A percentile compares a stretch with the other conserved stretches of the same genome.
Evolutionary conservation across 2,113 vertebrate genomes (phyloP).

Genomic region (Anolis sagrei): DNA sequence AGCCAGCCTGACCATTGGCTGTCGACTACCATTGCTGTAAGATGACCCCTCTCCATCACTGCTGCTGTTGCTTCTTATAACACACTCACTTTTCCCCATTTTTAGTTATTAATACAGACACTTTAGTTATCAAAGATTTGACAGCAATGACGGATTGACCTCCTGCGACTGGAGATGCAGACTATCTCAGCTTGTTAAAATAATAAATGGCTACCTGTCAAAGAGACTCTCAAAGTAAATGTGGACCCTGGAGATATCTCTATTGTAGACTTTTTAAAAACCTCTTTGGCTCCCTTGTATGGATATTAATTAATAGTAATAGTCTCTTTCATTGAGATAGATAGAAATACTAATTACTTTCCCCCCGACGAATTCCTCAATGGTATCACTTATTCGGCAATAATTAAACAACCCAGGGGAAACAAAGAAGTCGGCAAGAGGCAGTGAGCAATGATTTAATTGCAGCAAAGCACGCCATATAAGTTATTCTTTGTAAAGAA

Average conservation of each 20-base stretch:
- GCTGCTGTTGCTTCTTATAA: slow-evolving; percentile 31
- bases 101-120: slow-evolving; percentile 70
- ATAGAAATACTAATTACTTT: slow-evolving; percentile 75
- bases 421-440: slow-evolving; percentile 61
- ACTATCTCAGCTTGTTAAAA: slow-evolving; percentile 70
- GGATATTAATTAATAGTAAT: slow-evolving; percentile 81
- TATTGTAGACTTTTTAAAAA: slow-evolving; percentile 67
- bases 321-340: slow-evolving; percentile 77
- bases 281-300: slow-evolving; percentile 64
- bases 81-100: slow-evolving; percentile 36
- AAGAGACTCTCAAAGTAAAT: slow-evolving; percentile 67
- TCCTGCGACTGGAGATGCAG: slow-evolving; percentile 59
- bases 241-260: slow-evolving; percentile 72
- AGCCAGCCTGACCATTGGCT: neutral
- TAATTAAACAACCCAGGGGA: slow-evolving; percentile 73
- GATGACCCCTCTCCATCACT: slow-evolving; percentile 40
- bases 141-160: slow-evolving; percentile 68
- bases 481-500: slow-evolving; percentile 19
- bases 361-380: slow-evolving; percentile 70
- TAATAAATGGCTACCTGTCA: slow-evolving; percentile 74
- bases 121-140: slow-evolving; percentile 68
- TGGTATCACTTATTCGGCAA: slow-evolving; percentile 70
- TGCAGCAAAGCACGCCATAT: slow-evolving; percentile 49
- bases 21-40: slow-evolving; percentile 37
- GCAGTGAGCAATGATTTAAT: slow-evolving; percentile 54